Evolutionary conservation across 2,888 invertebrate genomes (phyloP).

Genomic region (Sisyra nigra): DNA sequence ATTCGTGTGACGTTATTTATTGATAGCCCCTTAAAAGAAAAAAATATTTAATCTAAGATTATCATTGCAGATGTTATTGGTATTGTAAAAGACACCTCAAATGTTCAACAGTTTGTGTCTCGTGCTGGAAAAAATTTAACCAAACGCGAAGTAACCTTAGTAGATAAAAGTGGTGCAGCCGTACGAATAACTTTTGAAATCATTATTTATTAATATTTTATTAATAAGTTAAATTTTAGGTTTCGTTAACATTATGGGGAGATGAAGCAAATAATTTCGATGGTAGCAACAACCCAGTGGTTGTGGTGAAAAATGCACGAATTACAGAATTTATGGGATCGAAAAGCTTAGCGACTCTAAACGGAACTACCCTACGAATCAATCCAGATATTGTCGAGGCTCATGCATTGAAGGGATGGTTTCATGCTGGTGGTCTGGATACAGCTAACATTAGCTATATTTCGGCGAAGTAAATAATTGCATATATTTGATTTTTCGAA

Average conservation of each 20-base stretch:
- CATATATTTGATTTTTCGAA: background rate
- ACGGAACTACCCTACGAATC: slow-evolving; percentile 46
- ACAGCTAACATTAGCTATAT: slow-evolving; percentile 35
- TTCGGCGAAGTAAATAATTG: background rate
- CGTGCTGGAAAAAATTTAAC: slow-evolving; percentile 65
- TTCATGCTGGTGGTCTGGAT: slow-evolving; percentile 47
- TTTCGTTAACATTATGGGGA: slow-evolving; percentile 84
- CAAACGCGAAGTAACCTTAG: slow-evolving; percentile 75
- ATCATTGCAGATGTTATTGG: slow-evolving; percentile 67
- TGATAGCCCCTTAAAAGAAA: too few species aligned
- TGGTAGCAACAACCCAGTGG: slow-evolving; percentile 55
- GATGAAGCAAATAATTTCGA: slow-evolving; percentile 74
- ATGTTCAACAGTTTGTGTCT: slow-evolving; percentile 55
- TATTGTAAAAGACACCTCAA: slow-evolving; percentile 57
- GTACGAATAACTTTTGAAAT: slow-evolving; percentile 26
- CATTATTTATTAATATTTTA: too few species aligned
- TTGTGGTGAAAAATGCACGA: slow-evolving; percentile 72
- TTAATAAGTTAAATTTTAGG: slow-evolving; percentile 24
- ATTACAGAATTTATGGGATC: slow-evolving; percentile 80
- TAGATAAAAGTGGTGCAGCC: slow-evolving; percentile 68
- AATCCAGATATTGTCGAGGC: slow-evolving; percentile 86
- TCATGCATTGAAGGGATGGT: slow-evolving; percentile 82
- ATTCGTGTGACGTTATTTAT: too few species aligned
- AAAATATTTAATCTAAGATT: background rate
- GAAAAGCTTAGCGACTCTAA: slow-evolving; percentile 42